Percentiles rank a stretch among this genome's conserved stretches.
Conservation (phyloP, 1,140 invertebrate species). For the Drosophila truncata region DNA sequence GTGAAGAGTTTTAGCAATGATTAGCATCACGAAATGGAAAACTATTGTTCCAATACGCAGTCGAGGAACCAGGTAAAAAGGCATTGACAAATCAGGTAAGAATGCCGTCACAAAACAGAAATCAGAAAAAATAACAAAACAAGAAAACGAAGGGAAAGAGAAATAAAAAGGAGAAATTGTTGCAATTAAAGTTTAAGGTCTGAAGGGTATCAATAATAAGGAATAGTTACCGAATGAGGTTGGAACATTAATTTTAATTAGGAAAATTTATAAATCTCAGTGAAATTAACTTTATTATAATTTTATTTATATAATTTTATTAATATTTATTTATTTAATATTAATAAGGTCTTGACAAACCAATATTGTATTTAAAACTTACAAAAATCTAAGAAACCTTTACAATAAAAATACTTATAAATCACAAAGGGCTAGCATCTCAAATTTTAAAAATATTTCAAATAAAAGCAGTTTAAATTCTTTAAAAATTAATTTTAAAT, state of each 20-base stretch:
- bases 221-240: neutral
- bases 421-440: neutral
- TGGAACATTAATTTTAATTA: neutral
- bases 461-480: neutral
- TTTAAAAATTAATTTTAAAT: neutral
- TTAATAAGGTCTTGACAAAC: neutral
- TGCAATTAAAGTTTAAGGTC: slow-evolving; percentile 54
- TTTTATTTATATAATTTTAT: neutral
- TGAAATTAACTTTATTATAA: neutral
- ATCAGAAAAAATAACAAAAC: slow-evolving; percentile 15
- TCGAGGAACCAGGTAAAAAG: slow-evolving; percentile 58
- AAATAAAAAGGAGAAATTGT: slow-evolving; percentile 6
- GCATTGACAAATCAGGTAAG: slow-evolving; percentile 80
- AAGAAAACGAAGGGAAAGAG: neutral
- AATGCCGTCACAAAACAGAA: slow-evolving; percentile 22
- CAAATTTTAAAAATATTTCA: neutral
- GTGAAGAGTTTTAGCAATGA: slow-evolving; percentile 75
- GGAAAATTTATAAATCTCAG: neutral
- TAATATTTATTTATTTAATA: neutral
- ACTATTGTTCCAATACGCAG: slow-evolving; percentile 79
- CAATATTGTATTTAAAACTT: neutral
- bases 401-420: neutral
- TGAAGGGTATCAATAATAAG: neutral
- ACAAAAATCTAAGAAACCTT: neutral
- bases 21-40: slow-evolving; percentile 78